Base-by-base conservation (phyloP, 2,113 vertebrate species). In the Caretta caretta region DNA sequence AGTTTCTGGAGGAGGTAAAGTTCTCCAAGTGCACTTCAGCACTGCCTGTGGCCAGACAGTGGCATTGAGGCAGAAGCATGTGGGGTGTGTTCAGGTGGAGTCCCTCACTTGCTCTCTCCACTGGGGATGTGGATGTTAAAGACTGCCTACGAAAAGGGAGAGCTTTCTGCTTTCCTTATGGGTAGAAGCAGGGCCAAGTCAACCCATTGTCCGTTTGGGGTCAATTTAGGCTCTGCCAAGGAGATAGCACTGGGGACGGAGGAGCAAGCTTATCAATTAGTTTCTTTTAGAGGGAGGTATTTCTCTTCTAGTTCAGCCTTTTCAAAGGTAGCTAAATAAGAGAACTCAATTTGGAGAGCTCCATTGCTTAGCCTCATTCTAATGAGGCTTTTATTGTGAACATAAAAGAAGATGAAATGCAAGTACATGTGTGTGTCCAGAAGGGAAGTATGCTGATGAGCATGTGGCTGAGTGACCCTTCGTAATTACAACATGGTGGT, bases 381-480 rank as follows among this genome's bases (percentile, higher is more conserved):
- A 11, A 65, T 20, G 49, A 48, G 22, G 46, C 83, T 83, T 93
- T 93, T 76, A 83, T 76, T 65, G 72, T 57, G 62, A 82, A 62
- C 76, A 86, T 83, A 86, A 83, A 86, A 72, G 84, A 56, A 93
- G 53, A 90, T 83, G 87, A 93, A 93, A 90, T 82, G 78, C 35
- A 14, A 62, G 83, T 93, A 86, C 92, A 89, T 93, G 83, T 90
- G 92, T 65, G 56, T 93, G 92, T 93, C 92, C 92, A 93, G 92
- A 93, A 69, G 92, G 92, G 87, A 90, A 42, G 83, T 0, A 1
- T 56, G 13, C 59, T 2, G 3, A 56, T 16, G 10, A 94, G 65
- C 56, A 48, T 94, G 82, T 84, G 86, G 80, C 89, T 72, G 0
- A 49, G 3, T 46, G 90, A 1, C 59, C 87, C 90, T 50, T 57